A percentile compares a stretch with the other conserved stretches of the same genome.
Evolutionary conservation across 2,797 vertebrate species (phyloP).

Genomic region (Lophius americanus): DNA sequence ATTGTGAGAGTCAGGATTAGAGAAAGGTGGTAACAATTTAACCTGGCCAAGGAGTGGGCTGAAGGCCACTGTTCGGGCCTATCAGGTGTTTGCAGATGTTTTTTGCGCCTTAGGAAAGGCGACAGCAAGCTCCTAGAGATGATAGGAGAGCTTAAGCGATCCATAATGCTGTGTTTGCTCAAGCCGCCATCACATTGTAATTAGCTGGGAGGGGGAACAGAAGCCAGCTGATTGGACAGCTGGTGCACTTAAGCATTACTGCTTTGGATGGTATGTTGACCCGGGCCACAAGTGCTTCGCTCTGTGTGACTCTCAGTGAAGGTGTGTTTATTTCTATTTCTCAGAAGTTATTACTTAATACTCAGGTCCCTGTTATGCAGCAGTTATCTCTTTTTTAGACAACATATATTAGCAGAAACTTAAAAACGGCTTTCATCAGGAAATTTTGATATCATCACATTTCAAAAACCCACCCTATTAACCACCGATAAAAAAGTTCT

Average conservation of each 20-base stretch:
- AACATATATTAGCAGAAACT: neutral
- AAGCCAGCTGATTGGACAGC: slow-evolving; percentile 85
- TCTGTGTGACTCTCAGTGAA: slow-evolving; percentile 15
- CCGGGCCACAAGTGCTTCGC: slow-evolving; percentile 27
- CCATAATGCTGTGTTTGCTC: slow-evolving; percentile 96
- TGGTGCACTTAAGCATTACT: slow-evolving; percentile 74
- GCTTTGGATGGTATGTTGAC: slow-evolving; percentile 76
- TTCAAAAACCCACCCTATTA: neutral
- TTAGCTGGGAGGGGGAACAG: slow-evolving; percentile 87
- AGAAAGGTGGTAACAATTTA: slow-evolving; percentile 99
- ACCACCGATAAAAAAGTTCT: neutral
- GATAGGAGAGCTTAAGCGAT: slow-evolving; percentile 85
- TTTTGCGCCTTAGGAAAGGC: slow-evolving; percentile 74
- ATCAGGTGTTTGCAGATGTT: slow-evolving; percentile 97
- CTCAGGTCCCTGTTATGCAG: neutral
- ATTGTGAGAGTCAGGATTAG: slow-evolving; percentile 93
- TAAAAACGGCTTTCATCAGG: neutral
- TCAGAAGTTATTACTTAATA: neutral
- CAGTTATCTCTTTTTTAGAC: neutral
- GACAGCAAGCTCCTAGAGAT: slow-evolving; percentile 71
- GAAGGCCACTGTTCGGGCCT: slow-evolving; percentile 82
- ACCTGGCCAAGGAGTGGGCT: slow-evolving; percentile 85
- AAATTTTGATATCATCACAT: neutral
- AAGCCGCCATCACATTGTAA: slow-evolving; percentile 91
- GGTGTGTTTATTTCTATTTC: neutral